Conservation (phyloP, 2,797 vertebrate genomes). For the Pelodytes ibericus region DNA sequence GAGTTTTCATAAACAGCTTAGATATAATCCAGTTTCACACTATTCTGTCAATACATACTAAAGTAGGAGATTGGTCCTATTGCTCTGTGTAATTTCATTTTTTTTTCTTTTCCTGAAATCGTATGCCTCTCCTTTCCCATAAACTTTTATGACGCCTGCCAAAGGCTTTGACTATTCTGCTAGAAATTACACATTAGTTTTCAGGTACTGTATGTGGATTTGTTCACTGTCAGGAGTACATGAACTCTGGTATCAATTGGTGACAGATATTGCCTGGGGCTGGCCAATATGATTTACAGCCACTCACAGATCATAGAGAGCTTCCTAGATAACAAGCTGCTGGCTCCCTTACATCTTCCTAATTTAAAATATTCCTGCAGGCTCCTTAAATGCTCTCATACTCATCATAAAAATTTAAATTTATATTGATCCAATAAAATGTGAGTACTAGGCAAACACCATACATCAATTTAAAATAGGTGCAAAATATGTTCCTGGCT, state of each 20-base stretch:
- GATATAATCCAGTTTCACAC: neutral
- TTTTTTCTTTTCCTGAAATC: neutral
- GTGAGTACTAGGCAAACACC: neutral
- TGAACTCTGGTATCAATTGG: slow-evolving; percentile 32
- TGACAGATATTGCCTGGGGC: slow-evolving; percentile 44
- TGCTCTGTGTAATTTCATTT: neutral
- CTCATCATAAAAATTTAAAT: slow-evolving; percentile 40
- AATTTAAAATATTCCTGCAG: slow-evolving; percentile 43
- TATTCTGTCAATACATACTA: neutral
- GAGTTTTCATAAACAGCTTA: neutral
- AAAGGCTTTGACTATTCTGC: slow-evolving; percentile 15
- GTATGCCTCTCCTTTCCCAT: slow-evolving; percentile 6
- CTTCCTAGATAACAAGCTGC: slow-evolving; percentile 5
- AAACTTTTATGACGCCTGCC: slow-evolving; percentile 4
- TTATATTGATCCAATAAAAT: slow-evolving; percentile 31
- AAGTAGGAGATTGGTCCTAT: neutral
- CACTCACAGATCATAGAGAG: slow-evolving; percentile 20
- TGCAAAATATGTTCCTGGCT: slow-evolving; percentile 24
- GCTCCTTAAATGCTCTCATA: slow-evolving; percentile 36
- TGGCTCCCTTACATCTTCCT: slow-evolving; percentile 18
- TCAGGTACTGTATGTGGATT: slow-evolving; percentile 19
- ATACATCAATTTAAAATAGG: slow-evolving; percentile 27
- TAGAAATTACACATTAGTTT: slow-evolving; percentile 14
- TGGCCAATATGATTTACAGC: slow-evolving; percentile 40
- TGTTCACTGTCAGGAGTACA: slow-evolving; percentile 43